Evolutionary conservation across 2,113 vertebrate species (phyloP), one percentile per base, ranked within the genome.

Genomic region (Laticauda colubrina): DNA sequence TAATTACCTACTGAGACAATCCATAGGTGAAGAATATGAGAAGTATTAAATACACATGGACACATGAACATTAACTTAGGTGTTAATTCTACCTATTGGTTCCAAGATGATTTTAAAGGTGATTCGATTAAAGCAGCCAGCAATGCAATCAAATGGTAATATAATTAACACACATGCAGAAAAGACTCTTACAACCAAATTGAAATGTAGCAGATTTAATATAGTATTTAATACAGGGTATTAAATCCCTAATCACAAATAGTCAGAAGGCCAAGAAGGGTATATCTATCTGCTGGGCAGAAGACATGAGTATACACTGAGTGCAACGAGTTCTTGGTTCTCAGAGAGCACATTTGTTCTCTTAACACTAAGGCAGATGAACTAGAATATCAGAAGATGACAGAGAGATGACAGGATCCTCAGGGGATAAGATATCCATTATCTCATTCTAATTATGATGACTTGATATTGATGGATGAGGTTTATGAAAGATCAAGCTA

Each of bases 1-100:
- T 96, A 96, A 97, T 97, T 96, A 96, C 57, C 87, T 57, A 95
- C 75, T 95, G 93, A 94, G 92, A 95, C 92, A 92, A 54, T 94
- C 51, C 85, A 93, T 56, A 94, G 0, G 0, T 86, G 89, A 54
- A 85, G 56, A n/a, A n/a, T 15, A 69, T 92, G 64, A 39, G 23
- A 48, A 93, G 95, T 94, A 95, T 34, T 85, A 87, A 93, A 88
- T 0, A 0, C 94, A 93, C 92, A 94, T 94, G 94, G 95, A 5
- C 69, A 12, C 57, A n/a, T 6, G 3, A 7, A 15, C n/a, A 89
- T 92, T 94, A 34, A 69, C 96, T 92, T 94, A 59, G 87, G 95
- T 90, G 93, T 95, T 94, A 29, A 95, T 95, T 94, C 93, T 75
- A 43, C 54, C 91, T 94, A 94, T 96, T 94, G 86, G 87, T 94